phyloP scores from a whole-genome alignment of 1,140 invertebrate genomes.

The Papilio polyxenes region DNA sequence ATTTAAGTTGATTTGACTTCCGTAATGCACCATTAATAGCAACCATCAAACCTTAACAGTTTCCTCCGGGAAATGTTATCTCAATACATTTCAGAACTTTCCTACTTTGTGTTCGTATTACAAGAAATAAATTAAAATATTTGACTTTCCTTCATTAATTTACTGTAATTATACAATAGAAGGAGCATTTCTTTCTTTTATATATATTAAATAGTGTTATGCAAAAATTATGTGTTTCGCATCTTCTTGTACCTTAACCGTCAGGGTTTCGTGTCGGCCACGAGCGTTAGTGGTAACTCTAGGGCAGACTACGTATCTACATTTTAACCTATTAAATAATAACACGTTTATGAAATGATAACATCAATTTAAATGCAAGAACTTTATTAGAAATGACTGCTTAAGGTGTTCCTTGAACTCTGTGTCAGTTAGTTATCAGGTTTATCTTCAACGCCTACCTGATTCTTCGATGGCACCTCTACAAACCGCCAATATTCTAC shows the following conservation, averaged over 20 bases:
- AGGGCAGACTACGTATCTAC: no score
- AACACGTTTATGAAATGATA: no score
- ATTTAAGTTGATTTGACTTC: background rate
- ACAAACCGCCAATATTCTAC: background rate
- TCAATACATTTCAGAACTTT: background rate
- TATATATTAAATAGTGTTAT: background rate
- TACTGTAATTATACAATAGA: no score
- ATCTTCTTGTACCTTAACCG: no score
- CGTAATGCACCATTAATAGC: background rate
- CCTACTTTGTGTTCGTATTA: background rate
- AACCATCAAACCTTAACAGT: background rate
- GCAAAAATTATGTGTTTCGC: background rate
- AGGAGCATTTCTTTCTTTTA: no score
- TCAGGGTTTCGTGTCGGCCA: no score
- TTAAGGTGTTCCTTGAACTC: background rate
- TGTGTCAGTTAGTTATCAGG: background rate
- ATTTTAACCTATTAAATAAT: no score
- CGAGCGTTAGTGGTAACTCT: no score
- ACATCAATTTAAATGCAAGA: background rate
- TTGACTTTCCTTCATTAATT: background rate
- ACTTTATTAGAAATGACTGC: background rate
- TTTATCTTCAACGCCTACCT: background rate
- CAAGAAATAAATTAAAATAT: background rate
- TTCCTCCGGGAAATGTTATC: background rate
- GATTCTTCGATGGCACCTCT: background rate